Base-by-base conservation (phyloP, 2,797 vertebrate genomes). In the Arrhamphus sclerolepis region DNA sequence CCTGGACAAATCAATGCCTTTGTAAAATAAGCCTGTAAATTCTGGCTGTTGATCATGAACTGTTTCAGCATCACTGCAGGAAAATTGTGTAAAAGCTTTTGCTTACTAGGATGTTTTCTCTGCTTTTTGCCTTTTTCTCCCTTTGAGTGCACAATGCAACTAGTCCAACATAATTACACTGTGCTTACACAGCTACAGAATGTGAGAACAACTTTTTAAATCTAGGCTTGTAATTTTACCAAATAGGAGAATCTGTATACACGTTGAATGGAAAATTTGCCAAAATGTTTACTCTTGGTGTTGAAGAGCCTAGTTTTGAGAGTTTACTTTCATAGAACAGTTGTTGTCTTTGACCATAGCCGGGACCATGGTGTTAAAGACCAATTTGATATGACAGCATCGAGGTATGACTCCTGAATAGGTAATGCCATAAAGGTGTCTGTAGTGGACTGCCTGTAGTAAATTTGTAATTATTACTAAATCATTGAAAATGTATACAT, bases 401-500 rank as follows among this genome's bases (percentile, higher is more conserved):
- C 3, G 11, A 59, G 77, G 68, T 71, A 4, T 46, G 57, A 76
- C 20, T 34, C 61, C 44, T 66, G 47, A 56, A 52, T 59, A 75
- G 62, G 81, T 81, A 82, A 89, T 87, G 74, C 78, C 72, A 87
- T 85, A 80, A 83, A 78, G 61, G 83, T 84, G 56, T 89, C 72
- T 87, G 62, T 84, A 81, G 73, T 79, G 63, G 55, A 72, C 67
- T 88, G 80, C 85, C 85, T 91, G 86, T 87, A 88, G 84, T 87
- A 79, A 84, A 87, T 74, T 83, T 87, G 77, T 87, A 87, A 89
- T 89, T 87, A 88, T 80, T 84, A 91, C 81, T 90, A 89, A 90
- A 89, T 82, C 69, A 22, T 52, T 72, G 67, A 79, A 87, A 72
- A 56, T 66, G 85, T 78, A 63, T 58, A 66, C 60, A 62, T 62